Evolutionary conservation across 2,888 invertebrate genomes (phyloP).

Genomic region (Oxyscelio sp.): DNA sequence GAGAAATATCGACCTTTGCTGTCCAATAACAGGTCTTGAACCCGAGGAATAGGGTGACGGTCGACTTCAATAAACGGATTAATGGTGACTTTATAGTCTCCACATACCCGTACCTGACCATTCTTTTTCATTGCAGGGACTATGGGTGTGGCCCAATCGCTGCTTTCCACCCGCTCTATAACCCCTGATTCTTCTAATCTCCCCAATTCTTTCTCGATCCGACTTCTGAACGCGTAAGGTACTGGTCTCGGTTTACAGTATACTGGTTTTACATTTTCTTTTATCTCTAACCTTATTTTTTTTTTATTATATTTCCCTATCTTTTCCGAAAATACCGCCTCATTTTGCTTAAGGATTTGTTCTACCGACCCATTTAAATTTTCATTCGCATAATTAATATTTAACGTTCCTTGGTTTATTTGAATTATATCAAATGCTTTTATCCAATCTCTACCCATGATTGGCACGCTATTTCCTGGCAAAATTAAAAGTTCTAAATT

Average conservation of each 20-base stretch:
- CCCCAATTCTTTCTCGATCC: conserved; percentile 34
- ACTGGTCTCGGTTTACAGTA: conserved; percentile 56
- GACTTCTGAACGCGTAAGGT: conserved; percentile 39
- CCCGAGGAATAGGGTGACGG: conserved; percentile 78
- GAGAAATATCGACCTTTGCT: conserved; percentile 63
- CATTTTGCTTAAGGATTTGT: too few relatives aligned
- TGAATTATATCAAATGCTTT: background rate
- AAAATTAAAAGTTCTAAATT: conserved; percentile 22
- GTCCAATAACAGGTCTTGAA: conserved; percentile 78
- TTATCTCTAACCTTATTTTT: conserved; percentile 48
- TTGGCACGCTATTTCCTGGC: conserved; percentile 29
- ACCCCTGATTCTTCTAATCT: conserved; percentile 42
- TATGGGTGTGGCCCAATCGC: conserved; percentile 70
- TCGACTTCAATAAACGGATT: conserved; percentile 77
- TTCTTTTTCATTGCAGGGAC: conserved; percentile 40
- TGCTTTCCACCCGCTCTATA: conserved; percentile 3
- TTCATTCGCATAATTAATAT: too few relatives aligned
- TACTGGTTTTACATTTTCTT: conserved; percentile 35
- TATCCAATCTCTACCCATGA: conserved; percentile 37
- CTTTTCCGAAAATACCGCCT: conserved; percentile 38
- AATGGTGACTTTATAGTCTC: conserved; percentile 78
- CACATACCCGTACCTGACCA: conserved; percentile 68
- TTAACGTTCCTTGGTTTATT: background rate
- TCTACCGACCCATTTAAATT: too few relatives aligned
- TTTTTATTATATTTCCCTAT: conserved; percentile 49